Evolutionary conservation across 2,888 invertebrate species (phyloP).

Genomic region (Dicranocentrus wangi): DNA sequence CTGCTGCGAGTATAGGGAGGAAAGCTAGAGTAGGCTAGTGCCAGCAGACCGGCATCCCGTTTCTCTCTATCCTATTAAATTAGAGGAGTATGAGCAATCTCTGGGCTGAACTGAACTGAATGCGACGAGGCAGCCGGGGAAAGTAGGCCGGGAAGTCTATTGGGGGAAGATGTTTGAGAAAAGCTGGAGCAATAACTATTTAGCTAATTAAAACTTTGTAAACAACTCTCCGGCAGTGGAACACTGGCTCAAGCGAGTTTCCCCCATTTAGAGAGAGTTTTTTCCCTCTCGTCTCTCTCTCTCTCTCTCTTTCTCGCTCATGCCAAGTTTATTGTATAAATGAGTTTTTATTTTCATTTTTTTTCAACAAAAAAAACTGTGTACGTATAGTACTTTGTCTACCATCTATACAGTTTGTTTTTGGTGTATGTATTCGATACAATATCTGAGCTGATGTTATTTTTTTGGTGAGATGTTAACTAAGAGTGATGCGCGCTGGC

Average conservation of each 20-base stretch:
- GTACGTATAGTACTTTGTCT: neutral
- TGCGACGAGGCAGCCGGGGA: neutral
- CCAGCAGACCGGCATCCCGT: too few species aligned
- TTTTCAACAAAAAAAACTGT: neutral
- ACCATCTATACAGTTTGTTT: neutral
- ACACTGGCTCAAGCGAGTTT: too few species aligned
- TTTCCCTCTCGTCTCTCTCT: neutral
- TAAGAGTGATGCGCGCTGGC: too few species aligned
- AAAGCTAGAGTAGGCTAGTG: too few species aligned
- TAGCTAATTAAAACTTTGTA: conserved; percentile 50
- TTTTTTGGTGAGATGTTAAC: too few species aligned
- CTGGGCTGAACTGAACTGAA: neutral
- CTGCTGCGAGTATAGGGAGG: too few species aligned
- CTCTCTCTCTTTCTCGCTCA: too few species aligned
- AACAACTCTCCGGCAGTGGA: conserved; percentile 31
- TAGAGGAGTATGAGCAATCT: conserved; percentile 20
- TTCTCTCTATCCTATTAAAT: conserved; percentile 1
- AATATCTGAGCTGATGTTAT: too few species aligned
- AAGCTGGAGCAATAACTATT: conserved; percentile 33
- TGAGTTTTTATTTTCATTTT: neutral
- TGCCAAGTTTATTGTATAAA: neutral
- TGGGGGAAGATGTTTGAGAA: conserved; percentile 21
- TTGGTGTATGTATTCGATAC: neutral
- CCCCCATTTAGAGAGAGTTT: too few species aligned
- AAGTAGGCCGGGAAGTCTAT: neutral